Evolutionary conservation across 2,888 invertebrate genomes (phyloP).

Genomic region (Epistrophella euchroma): DNA sequence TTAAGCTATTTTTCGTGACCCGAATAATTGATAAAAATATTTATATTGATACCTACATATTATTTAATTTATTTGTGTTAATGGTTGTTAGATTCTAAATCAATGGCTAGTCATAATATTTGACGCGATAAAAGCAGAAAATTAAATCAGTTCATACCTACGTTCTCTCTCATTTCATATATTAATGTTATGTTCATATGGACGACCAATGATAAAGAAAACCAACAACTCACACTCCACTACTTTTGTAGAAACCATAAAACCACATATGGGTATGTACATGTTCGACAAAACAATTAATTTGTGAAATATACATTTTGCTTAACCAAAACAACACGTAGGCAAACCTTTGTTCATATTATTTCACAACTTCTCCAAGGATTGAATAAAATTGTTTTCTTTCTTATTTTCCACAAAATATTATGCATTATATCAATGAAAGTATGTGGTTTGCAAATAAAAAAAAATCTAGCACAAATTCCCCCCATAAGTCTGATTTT

Average conservation of each 20-base stretch:
- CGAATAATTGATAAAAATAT: neutral
- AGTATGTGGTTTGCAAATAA: neutral
- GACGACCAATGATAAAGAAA: neutral
- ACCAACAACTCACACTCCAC: neutral
- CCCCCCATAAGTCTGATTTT: neutral
- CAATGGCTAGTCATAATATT: neutral
- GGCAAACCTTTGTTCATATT: neutral
- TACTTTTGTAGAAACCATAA: neutral
- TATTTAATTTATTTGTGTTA: neutral
- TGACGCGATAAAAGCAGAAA: neutral
- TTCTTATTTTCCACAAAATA: neutral
- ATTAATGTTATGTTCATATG: neutral
- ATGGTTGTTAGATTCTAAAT: neutral
- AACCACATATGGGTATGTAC: neutral
- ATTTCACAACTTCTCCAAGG: conserved; percentile 32
- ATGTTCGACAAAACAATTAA: conserved; percentile 5
- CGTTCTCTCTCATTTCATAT: no score
- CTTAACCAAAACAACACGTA: conserved; percentile 14
- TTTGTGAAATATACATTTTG: conserved; percentile 12
- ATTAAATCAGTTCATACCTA: neutral
- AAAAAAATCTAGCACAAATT: neutral
- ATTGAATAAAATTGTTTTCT: neutral
- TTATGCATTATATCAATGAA: neutral
- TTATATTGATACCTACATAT: neutral
- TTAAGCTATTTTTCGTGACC: no score